Evolutionary conservation across 2,113 vertebrate genomes (phyloP), one percentile per base, ranked within the genome.

Genomic region (Eubucco bourcierii): DNA sequence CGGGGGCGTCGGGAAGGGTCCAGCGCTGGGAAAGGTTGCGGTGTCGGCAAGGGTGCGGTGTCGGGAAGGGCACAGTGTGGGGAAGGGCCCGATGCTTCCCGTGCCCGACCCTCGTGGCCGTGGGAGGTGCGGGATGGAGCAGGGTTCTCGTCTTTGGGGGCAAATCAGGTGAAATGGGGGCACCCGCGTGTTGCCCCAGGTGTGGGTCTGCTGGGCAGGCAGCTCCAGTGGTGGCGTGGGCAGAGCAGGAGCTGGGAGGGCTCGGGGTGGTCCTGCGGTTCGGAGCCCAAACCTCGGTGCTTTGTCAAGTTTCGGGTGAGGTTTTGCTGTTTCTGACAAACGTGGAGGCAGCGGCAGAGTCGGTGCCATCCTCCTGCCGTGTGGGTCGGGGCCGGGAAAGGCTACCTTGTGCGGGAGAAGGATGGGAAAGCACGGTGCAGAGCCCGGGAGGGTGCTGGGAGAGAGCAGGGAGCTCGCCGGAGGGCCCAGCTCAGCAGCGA

Each of bases 151-250:
- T 5, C 41, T 37, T 27, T 14, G 63, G 78, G 63, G 4, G 63
- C 3, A 16, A n/a, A 11, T 10, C 18, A 0, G 31, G 27, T 2
- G 70, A 29, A n/a, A 12, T 31, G 11, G n/a, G 58, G 8, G 34
- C 39, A 6, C 12, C 2, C 2, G 15, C 18, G 9, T 4, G 33
- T 3, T 25, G 25, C 44, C 68, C 20, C 37, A 6, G 61, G 4
- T 8, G 37, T 15, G 3, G 29, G 15, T 12, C 56, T 28, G 67
- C 53, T 1, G 18, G 24, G 44, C 37, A 3, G 31, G 33, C 18
- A 3, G 9, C 60, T 46, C 39, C 27, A 1, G 8, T 0, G 59
- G 5, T 9, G 5, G 27, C 10, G 0, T 5, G 53, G 17, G 60
- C 52, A 39, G 24, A 31, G 39, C 28, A 4, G 0, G 0, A 41